A percentile compares a stretch with the other conserved stretches of the same genome.
phyloP scores from a whole-genome alignment of 1,140 invertebrate species.

The Metaphire vulgaris region DNA sequence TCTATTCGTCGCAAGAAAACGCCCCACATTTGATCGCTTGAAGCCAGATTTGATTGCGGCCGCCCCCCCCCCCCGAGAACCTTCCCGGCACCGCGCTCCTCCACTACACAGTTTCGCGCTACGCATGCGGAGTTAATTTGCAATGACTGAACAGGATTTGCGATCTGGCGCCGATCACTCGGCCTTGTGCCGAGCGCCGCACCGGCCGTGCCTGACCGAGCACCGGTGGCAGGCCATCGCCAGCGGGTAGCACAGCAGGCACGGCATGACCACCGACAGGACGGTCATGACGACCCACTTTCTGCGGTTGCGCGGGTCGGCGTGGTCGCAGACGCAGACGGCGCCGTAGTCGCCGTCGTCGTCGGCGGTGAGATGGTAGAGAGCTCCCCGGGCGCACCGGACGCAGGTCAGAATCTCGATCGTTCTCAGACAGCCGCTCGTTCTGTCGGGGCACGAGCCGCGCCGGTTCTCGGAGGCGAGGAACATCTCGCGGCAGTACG shows the following conservation, averaged over 20 bases:
- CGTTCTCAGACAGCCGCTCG: constrained; percentile 70
- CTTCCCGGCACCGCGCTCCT: no score
- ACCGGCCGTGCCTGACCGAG: constrained; percentile 67
- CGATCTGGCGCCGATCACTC: no score
- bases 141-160: no score
- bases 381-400: constrained; percentile 68
- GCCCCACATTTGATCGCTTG: no score
- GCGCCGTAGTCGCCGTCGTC: constrained; percentile 57
- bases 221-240: constrained; percentile 75
- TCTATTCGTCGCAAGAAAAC: no score
- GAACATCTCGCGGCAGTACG: constrained; percentile 55
- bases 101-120: no score
- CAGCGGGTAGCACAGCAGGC: constrained; percentile 85
- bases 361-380: constrained; percentile 87
- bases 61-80: no score
- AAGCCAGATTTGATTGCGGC: no score
- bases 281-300: constrained; percentile 76
- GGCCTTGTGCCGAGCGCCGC: constrained; percentile 74
- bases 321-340: constrained; percentile 51
- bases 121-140: no score
- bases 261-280: constrained; percentile 79
- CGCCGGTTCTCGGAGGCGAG: constrained; percentile 69
- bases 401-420: constrained; percentile 78
- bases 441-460: constrained; percentile 79
- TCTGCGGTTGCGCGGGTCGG: constrained; percentile 43